Evolutionary conservation across 2,797 vertebrate genomes (phyloP).

Genomic region (Microctenopoma stevenorrisi): DNA sequence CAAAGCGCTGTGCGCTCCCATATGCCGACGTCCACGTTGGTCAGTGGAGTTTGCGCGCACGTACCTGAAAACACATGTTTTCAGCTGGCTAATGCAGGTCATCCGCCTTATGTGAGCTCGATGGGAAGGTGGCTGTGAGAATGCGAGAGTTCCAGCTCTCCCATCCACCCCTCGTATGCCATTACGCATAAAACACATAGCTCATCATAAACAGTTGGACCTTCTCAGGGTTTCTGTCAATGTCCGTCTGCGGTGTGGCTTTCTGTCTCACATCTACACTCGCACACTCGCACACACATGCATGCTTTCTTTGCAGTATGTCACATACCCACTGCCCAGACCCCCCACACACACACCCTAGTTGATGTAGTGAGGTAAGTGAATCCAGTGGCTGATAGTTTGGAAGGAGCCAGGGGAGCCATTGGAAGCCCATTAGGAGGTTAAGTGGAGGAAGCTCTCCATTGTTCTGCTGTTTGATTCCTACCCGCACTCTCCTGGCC

Average conservation of each 20-base stretch:
- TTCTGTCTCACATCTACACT: conserved; percentile 55
- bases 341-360: conserved; percentile 63
- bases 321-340: conserved; percentile 61
- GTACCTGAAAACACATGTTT: conserved; percentile 48
- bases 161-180: conserved; percentile 42
- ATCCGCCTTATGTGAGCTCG: background rate
- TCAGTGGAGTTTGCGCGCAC: conserved; percentile 34
- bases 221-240: conserved; percentile 52
- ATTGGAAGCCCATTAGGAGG: conserved; percentile 86
- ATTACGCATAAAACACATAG: conserved; percentile 54
- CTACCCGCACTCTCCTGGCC: conserved; percentile 77
- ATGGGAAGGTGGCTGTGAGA: conserved; percentile 53
- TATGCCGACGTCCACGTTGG: conserved; percentile 52
- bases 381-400: conserved; percentile 83
- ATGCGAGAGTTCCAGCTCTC: conserved; percentile 43
- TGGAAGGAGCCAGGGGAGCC: conserved; percentile 82
- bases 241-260: conserved; percentile 55
- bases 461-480: conserved; percentile 84
- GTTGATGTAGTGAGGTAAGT: conserved; percentile 74
- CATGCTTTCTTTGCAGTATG: conserved; percentile 46
- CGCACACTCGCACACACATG: conserved; percentile 20
- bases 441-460: conserved; percentile 84
- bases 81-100: background rate
- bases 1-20: conserved; percentile 48
- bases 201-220: conserved; percentile 71